Conservation (phyloP, 1,140 invertebrate genomes). For the Saccostrea glomerata region DNA sequence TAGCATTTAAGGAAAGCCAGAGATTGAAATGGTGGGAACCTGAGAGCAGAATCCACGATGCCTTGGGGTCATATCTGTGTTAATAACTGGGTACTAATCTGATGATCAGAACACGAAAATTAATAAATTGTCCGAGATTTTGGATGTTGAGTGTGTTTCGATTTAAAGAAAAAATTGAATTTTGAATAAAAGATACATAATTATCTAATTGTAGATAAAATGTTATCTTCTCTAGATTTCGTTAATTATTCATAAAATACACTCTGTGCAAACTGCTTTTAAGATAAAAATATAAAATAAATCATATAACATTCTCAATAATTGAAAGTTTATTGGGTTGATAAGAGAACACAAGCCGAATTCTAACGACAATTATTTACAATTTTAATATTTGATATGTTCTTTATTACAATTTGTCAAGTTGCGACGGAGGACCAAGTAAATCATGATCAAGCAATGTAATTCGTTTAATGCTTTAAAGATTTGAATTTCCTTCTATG, state of each 20-base stretch:
- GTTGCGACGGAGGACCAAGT: too few relatives aligned
- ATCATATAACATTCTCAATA: constrained; percentile 28
- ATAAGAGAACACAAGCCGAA: not conserved
- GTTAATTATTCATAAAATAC: not conserved
- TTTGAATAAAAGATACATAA: too few relatives aligned
- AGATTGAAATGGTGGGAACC: constrained; percentile 13
- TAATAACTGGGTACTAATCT: not conserved
- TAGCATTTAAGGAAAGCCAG: not conserved
- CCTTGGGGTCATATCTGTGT: constrained; percentile 12
- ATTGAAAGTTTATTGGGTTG: not conserved
- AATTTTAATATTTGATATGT: constrained; percentile 4
- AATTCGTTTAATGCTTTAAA: too few relatives aligned
- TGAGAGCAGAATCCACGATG: not conserved
- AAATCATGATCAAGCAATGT: too few relatives aligned
- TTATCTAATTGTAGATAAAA: not conserved
- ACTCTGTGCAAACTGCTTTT: not conserved
- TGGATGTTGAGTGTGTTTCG: not conserved
- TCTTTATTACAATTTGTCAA: too few relatives aligned
- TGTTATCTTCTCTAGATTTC: not conserved
- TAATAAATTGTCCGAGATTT: constrained; percentile 6
- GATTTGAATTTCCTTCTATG: not conserved
- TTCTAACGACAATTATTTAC: not conserved
- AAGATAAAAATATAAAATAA: constrained; percentile 4
- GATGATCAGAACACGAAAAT: constrained; percentile 7
- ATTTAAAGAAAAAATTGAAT: too few relatives aligned